Base-by-base conservation (phyloP, 2,888 invertebrate genomes). In the Apotomis capreana region DNA sequence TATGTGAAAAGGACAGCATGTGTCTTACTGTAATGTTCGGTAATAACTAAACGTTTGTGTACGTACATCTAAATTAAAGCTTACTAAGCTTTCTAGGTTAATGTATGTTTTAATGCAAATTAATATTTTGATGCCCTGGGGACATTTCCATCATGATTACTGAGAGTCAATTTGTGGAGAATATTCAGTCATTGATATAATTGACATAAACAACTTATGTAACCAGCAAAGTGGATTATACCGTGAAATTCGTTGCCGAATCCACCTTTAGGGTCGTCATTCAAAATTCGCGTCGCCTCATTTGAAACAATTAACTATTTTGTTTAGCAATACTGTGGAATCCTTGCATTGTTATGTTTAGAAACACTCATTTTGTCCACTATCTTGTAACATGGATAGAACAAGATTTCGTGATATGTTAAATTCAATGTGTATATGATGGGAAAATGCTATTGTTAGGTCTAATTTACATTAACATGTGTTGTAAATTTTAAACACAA, bases 291-390 rank as follows among this genome's bases (percentile, higher is more conserved):
- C 46, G 37, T 15, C 59, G 12, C 36, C 54, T 70, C 65, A 65
- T 65, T 65, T 37, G 65, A 65, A 26, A 70, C 49, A 70, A 55
- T 63, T 37, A 68, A 72, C 52, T n/a, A 52, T 67, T 26, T 8
- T 55, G 8, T 71, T 55, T 12, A 10, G 44, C 26, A 64, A 65
- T 10, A 36, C 12, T 62, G 44, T 12, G 52, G 57, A 26, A 61
- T 72, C 62, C 72, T 54, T 63, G 68, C 59, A 58, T 72, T 72
- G 72, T 70, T 65, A 13, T 26, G 63, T 59, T 51, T 68, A 52
- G 15, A 68, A 63, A 63, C 44, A 54, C 44, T 58, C 13, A 37
- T 63, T 58, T 62, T 26, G 37, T 36, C 26, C 12, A n/a, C 51
- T 58, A n/a, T 13, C 8, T 69, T 57, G 49, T 15, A 36, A 40